These are phyloP conservation scores for Neotoma lepida DNA, from an alignment of 2,113 vertebrate genomes.

Conservation along the genomic window DNA sequence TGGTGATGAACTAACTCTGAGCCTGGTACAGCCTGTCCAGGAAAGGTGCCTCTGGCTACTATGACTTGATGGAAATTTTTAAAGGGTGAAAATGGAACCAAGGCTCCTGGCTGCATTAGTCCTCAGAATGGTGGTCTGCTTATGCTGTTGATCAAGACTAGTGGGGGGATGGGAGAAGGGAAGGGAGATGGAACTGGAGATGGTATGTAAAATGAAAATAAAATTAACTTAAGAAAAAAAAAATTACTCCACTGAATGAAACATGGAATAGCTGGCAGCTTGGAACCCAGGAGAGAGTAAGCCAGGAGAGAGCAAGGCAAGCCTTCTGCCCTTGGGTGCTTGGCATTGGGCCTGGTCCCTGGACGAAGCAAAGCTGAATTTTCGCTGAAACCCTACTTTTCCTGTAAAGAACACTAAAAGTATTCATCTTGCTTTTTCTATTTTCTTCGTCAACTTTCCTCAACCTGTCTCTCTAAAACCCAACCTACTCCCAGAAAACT, in stretches of 20 bases:
- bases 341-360: background rate
- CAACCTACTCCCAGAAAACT: background rate
- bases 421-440: background rate
- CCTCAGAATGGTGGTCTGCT: background rate
- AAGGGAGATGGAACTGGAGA: too few relatives aligned
- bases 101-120: background rate
- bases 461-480: background rate
- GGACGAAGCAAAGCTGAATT: background rate
- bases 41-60: background rate
- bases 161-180: too few relatives aligned
- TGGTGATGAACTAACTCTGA: slow-evolving; percentile 9
- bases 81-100: slow-evolving; percentile 25
- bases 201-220: too few relatives aligned
- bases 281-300: background rate
- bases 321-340: background rate
- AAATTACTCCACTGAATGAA: background rate
- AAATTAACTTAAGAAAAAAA: too few relatives aligned
- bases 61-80: background rate
- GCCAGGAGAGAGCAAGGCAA: background rate
- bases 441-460: background rate
- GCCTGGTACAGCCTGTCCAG: background rate
- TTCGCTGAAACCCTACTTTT: background rate
- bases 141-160: background rate
- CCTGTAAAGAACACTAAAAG: background rate
- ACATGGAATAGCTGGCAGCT: background rate